Evolutionary conservation across 2,113 vertebrate species (phyloP).

Genomic region (Salminus brasiliensis): DNA sequence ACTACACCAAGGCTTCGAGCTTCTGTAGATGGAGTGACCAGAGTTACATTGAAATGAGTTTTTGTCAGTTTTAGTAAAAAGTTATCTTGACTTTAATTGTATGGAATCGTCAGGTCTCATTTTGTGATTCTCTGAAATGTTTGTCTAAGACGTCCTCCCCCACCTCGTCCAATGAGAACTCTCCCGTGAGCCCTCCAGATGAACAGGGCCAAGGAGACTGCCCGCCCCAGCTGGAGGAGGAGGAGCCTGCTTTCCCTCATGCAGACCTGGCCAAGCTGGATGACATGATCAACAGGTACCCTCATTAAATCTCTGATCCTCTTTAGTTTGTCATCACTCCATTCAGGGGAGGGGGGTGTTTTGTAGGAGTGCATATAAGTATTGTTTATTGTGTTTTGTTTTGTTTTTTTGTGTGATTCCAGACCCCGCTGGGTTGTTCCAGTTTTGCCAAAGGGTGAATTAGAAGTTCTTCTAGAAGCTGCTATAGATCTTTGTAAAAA

Average conservation of each 20-base stretch:
- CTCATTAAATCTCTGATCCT: not conserved
- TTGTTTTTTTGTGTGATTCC: slow-evolving; percentile 25
- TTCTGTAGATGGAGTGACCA: too few relatives aligned
- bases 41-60: too few relatives aligned
- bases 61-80: too few relatives aligned
- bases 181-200: slow-evolving; percentile 94
- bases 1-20: too few relatives aligned
- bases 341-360: too few relatives aligned
- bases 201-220: slow-evolving; percentile 91
- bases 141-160: slow-evolving; percentile 89
- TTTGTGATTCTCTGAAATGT: slow-evolving; percentile 22
- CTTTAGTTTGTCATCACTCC: not conserved
- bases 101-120: not conserved
- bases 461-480: slow-evolving; percentile 99
- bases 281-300: slow-evolving; percentile 99
- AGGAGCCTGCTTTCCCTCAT: slow-evolving; percentile 98
- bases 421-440: slow-evolving; percentile 99
- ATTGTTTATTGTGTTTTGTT: not conserved
- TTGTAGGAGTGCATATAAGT: not conserved
- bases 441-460: slow-evolving; percentile 99
- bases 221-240: slow-evolving; percentile 93
- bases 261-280: slow-evolving; percentile 98
- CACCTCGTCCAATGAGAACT: slow-evolving; percentile 99
- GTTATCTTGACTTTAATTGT: too few relatives aligned
- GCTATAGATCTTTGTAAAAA: slow-evolving; percentile 99